Evolutionary conservation across 2,113 vertebrate species (phyloP).

Genomic region (Entosphenus tridentatus): DNA sequence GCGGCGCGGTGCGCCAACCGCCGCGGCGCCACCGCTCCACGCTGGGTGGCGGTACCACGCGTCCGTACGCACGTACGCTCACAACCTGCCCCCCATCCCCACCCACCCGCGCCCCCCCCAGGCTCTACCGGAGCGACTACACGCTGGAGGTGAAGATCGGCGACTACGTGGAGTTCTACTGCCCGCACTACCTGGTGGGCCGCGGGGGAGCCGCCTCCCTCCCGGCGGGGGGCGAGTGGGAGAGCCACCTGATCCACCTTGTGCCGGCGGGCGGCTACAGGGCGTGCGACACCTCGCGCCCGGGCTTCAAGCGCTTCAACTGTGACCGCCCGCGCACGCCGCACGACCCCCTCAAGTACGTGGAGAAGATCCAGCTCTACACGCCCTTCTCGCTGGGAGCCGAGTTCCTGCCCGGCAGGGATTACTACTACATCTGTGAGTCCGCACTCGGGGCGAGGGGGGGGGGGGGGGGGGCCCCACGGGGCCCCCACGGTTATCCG

Average conservation of each 20-base stretch:
- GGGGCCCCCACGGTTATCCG: no score
- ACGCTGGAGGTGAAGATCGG: slow-evolving; percentile 84
- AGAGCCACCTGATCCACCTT: slow-evolving; percentile 78
- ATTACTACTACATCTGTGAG: slow-evolving; percentile 93
- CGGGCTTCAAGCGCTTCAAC: slow-evolving; percentile 87
- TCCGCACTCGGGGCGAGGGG: slow-evolving; percentile 10
- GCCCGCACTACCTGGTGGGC: slow-evolving; percentile 40
- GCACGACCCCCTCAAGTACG: slow-evolving; percentile 66
- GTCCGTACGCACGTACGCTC: no score
- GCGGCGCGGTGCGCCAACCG: no score
- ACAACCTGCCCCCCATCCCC: no score
- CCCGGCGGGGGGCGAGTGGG: slow-evolving; percentile 18
- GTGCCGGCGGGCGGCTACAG: slow-evolving; percentile 64
- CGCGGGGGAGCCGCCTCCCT: not conserved
- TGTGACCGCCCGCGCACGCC: slow-evolving; percentile 62
- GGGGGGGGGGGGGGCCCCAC: no score
- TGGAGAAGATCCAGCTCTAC: slow-evolving; percentile 92
- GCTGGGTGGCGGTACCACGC: no score
- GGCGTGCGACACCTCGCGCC: slow-evolving; percentile 50
- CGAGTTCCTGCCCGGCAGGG: slow-evolving; percentile 72
- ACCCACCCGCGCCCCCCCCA: slow-evolving; percentile 13
- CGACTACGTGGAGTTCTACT: slow-evolving; percentile 91
- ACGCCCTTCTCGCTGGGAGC: slow-evolving; percentile 88
- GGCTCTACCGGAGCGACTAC: slow-evolving; percentile 61
- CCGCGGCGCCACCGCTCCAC: no score